Base-by-base conservation (phyloP, 2,113 vertebrate species). In the Stigmatopora nigra region DNA sequence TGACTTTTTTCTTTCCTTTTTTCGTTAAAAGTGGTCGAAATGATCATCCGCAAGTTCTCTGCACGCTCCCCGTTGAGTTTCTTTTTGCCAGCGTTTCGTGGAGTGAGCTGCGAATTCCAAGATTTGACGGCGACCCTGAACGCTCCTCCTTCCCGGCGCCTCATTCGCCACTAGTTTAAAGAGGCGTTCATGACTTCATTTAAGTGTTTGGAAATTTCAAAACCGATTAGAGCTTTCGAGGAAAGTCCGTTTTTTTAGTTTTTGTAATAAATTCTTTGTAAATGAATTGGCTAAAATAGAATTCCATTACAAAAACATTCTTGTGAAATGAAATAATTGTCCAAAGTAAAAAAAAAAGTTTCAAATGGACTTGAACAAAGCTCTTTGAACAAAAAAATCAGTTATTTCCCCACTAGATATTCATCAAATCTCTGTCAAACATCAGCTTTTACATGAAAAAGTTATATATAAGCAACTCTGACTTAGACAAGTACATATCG, bases 121-220 rank as follows among this genome's bases (percentile, higher is more conserved):
- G 48, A 38, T 62, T 20, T 12, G 72, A 31, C 17, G 47, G 41
- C 0, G 64, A 15, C 79, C 71, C 68, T 64, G 73, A 68, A 48
- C 76, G 44, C 62, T 55, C 53, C 53, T 55, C 53, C 53, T 58
- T 80, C 82, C 77, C 82, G 83, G 82, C 83, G 62, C 57, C 74
- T 76, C 48, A 44, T 61, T 58, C 67, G 52, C 69, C 12, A 56
- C 48, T 56, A 5, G 67, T 63, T 25, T 45, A 6, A 11, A 79
- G 87, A 3, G 75, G 77, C 82, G 0, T 88, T 83, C 71, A 82
- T 0, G 49, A 1, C 12, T 63, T 46, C 61, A 3, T 1, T 13
- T 11, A 1, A n/a, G 65, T 15, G 13, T 72, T 79, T 65, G 25
- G 71, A 73, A 1, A 0, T 67, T 1, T 0, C 3, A 69, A 0